Evolutionary conservation across 1,140 invertebrate genomes (phyloP), one percentile per base, ranked within the genome.

Genomic region (Drosophila tsacasi): DNA sequence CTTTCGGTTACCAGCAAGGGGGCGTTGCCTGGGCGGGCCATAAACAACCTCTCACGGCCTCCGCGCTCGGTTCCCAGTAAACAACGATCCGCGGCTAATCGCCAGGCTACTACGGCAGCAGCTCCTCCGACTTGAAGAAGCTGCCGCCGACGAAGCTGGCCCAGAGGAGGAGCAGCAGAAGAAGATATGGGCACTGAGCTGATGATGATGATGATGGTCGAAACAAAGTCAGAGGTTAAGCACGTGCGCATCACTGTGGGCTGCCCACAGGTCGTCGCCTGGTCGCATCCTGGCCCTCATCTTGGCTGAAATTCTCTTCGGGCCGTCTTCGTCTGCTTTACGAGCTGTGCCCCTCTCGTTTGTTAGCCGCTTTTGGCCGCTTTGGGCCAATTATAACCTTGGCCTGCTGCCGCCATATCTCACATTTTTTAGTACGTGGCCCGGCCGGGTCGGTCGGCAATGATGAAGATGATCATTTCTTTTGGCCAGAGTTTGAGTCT

Each of bases 301-400:
- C 37, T 32, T 40, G 54, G 46, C 30, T 57, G n/a, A 17, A 32
- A 39, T 13, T 35, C 55, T 61, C 42, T 35, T 7, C 3, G 17
- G 39, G 52, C 8, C 39, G 10, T 50, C 10, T n/a, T 52, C 49
- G n/a, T 19, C 15, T 81, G 65, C 44, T 90, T 90, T 90, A 90
- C 82, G 85, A 90, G 68, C 81, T 73, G 54, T 57, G 83, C 75
- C 63, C 79, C 65, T 81, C 83, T 86, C 81, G 83, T 86, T 87
- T 82, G 79, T 83, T 74, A 72, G 64, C 81, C 82, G 72, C 76
- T 64, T 66, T 46, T 37, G 83, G 83, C 83, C 83, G 83, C 83
- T 83, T 83, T 86, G 67, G 85, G 85, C 85, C 85, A 90, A 90
- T 90, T 90, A 90, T 90, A 90, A 90, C 85, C 86, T 90, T 90